Evolutionary conservation across 2,888 invertebrate species (phyloP).

Genomic region (Magallana nippona): DNA sequence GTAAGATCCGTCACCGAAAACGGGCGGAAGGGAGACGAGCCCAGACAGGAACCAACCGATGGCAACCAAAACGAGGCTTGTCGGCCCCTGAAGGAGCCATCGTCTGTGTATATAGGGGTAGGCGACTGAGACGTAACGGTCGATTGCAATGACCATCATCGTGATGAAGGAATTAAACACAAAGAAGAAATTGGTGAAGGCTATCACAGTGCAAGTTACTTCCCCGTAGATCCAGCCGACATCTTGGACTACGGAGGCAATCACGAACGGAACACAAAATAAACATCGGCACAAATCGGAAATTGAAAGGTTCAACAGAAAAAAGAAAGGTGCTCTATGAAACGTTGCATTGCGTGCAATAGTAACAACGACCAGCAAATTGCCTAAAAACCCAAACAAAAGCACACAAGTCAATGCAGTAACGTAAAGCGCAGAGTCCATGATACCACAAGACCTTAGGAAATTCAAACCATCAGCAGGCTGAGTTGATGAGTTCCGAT

Average conservation of each 20-base stretch:
- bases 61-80: constrained; percentile 67
- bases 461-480: neutral
- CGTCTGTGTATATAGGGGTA: constrained; percentile 69
- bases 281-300: constrained; percentile 72
- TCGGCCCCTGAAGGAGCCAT: constrained; percentile 64
- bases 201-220: constrained; percentile 71
- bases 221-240: constrained; percentile 72
- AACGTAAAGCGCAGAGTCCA: constrained; percentile 35
- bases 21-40: constrained; percentile 74
- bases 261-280: constrained; percentile 74
- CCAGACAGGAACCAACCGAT: constrained; percentile 72
- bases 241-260: constrained; percentile 70
- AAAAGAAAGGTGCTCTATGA: constrained; percentile 76
- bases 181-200: constrained; percentile 75
- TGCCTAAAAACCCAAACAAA: constrained; percentile 64
- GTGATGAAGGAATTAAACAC: constrained; percentile 71
- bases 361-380: constrained; percentile 63
- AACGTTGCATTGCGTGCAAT: constrained; percentile 65
- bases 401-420: constrained; percentile 58
- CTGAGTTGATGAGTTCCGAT: neutral
- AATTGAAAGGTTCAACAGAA: constrained; percentile 71
- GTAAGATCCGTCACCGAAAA: constrained; percentile 74
- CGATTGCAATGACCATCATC: constrained; percentile 70
- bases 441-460: neutral
- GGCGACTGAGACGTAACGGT: constrained; percentile 71